Conservation (phyloP, 1,140 invertebrate species). For the Drosophila micromelanica region DNA sequence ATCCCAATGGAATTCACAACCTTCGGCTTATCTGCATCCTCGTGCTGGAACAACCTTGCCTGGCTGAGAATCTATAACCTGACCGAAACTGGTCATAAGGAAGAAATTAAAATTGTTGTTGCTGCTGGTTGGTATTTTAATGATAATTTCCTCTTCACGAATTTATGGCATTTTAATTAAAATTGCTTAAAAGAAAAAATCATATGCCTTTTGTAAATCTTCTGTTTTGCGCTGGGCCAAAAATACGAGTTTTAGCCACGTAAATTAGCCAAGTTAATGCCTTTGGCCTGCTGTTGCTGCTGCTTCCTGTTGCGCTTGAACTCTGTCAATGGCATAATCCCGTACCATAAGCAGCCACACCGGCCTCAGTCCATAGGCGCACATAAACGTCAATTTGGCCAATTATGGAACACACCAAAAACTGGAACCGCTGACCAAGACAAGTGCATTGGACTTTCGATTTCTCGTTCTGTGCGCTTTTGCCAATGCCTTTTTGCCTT, state of each 20-base stretch:
- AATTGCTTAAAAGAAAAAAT: constrained; percentile 58
- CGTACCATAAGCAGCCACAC: constrained; percentile 51
- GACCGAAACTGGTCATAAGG: constrained; percentile 54
- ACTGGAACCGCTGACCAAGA: constrained; percentile 34
- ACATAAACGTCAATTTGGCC: constrained; percentile 81
- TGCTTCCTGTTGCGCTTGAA: constrained; percentile 71
- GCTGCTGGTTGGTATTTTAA: constrained; percentile 63
- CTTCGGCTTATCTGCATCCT: constrained; percentile 34
- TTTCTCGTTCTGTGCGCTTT: constrained; percentile 51
- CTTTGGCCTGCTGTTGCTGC: constrained; percentile 31
- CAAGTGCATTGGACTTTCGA: constrained; percentile 78
- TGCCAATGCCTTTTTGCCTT: constrained; percentile 22
- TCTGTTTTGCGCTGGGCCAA: constrained; percentile 22
- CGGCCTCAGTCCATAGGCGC: constrained; percentile 41
- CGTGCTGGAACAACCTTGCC: constrained; percentile 46
- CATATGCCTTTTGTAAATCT: constrained; percentile 35
- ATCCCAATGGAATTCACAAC: constrained; percentile 4
- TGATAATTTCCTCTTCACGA: constrained; percentile 79
- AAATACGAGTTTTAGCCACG: constrained; percentile 77
- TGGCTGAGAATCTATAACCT: constrained; percentile 38
- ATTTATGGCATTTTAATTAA: constrained; percentile 82
- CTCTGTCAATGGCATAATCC: constrained; percentile 77
- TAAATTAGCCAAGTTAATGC: constrained; percentile 65
- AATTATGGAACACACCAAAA: constrained; percentile 64
- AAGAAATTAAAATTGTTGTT: constrained; percentile 69